Evolutionary conservation across 35 echinoderm and acorn worm species (phyloP).

Genomic region (Lytechinus pictus): DNA sequence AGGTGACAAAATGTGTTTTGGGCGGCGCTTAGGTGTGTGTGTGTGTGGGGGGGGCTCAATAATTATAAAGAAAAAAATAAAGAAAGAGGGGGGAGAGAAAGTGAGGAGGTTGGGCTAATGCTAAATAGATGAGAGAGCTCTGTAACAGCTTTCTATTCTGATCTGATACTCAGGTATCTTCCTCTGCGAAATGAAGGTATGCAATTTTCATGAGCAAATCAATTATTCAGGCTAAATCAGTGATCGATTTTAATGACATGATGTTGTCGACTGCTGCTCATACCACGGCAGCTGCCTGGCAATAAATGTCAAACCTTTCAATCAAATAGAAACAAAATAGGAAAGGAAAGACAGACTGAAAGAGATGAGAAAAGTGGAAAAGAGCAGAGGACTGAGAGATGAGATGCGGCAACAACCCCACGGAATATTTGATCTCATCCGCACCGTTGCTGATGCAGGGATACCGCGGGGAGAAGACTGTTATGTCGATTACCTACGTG

Average conservation of each 20-base stretch:
- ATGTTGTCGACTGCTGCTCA: background rate
- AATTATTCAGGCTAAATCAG: background rate
- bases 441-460: background rate
- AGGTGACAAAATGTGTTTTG: no score
- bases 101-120: background rate
- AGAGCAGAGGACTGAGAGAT: background rate
- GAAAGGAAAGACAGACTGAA: no score
- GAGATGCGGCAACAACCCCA: background rate
- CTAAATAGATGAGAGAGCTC: background rate
- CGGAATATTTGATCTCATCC: background rate
- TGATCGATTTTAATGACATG: constrained; percentile 19
- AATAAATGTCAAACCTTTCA: background rate
- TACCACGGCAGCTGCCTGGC: background rate
- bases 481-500: background rate
- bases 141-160: background rate
- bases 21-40: no score
- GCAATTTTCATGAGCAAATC: constrained; percentile 6
- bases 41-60: no score
- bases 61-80: background rate
- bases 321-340: background rate
- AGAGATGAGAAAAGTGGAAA: background rate
- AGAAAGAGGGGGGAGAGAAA: background rate
- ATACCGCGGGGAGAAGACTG: background rate
- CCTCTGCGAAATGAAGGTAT: background rate
- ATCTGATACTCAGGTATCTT: background rate